Evolutionary conservation across 2,797 vertebrate genomes (phyloP).

Genomic region (Eospalax fontanierii): DNA sequence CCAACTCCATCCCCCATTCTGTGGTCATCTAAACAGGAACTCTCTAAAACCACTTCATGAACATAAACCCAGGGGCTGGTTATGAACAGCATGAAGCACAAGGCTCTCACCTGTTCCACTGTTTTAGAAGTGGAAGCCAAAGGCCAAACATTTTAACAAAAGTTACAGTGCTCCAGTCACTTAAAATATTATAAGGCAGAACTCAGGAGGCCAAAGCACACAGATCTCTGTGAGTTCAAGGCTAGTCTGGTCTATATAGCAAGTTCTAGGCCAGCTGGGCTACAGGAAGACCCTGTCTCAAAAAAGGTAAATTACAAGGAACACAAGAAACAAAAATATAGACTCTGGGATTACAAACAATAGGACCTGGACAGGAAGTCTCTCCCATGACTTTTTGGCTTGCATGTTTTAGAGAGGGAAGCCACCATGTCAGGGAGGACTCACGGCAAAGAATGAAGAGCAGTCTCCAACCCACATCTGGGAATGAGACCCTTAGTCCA

Average conservation of each 20-base stretch:
- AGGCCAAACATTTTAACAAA: background rate
- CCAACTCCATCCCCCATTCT: background rate
- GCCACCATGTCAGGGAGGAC: background rate
- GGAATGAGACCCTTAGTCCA: background rate
- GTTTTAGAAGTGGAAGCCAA: background rate
- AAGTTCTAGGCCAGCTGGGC: no score
- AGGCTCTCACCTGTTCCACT: background rate
- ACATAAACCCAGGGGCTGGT: background rate
- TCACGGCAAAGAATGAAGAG: background rate
- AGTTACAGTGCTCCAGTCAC: background rate
- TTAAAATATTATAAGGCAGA: background rate
- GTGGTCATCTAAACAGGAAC: background rate
- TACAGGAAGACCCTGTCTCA: no score
- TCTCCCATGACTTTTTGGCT: conserved; percentile 71
- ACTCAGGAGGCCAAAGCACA: no score
- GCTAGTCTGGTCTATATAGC: no score
- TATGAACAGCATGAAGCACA: background rate
- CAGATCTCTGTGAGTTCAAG: no score
- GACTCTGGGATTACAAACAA: conserved; percentile 83
- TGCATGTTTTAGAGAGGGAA: background rate
- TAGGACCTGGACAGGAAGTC: conserved; percentile 47
- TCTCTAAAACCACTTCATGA: background rate
- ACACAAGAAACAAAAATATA: background rate
- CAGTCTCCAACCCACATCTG: background rate
- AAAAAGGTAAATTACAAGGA: no score